A percentile compares a stretch with the other conserved stretches of the same genome.
phyloP scores from a whole-genome alignment of 1,140 invertebrate species.

The Lepeophtheirus salmonis region DNA sequence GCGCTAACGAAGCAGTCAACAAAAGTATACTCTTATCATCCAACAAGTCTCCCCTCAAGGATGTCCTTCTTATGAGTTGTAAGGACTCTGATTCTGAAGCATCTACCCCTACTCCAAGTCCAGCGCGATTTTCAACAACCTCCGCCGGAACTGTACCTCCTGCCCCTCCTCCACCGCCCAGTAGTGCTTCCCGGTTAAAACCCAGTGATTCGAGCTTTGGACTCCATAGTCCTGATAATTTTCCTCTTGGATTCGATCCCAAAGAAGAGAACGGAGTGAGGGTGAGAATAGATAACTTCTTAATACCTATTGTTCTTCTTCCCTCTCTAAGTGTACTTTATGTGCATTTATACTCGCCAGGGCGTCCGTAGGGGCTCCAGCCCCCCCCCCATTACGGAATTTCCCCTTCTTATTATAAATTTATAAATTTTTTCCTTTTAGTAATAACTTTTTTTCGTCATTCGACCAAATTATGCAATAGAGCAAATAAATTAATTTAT shows the following conservation, averaged over 20 bases:
- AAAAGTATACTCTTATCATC: too few species aligned
- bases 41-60: too few species aligned
- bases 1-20: neutral
- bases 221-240: constrained; percentile 55
- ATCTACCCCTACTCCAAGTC: neutral
- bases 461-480: too few species aligned
- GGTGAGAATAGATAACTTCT: neutral
- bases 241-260: constrained; percentile 26
- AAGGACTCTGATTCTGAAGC: too few species aligned
- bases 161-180: neutral
- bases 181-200: constrained; percentile 23
- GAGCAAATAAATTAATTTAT: too few species aligned
- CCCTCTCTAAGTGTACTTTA: neutral
- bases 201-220: constrained; percentile 51
- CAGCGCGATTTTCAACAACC: neutral
- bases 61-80: too few species aligned
- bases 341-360: too few species aligned
- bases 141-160: neutral
- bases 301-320: neutral
- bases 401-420: neutral
- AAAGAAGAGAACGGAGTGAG: constrained; percentile 29
- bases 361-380: too few species aligned
- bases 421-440: neutral
- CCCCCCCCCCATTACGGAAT: too few species aligned
- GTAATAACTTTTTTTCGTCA: too few species aligned